Percentiles rank a stretch among this genome's conserved stretches.
Evolutionary conservation across 2,797 vertebrate genomes (phyloP).

Genomic region (Nasua narica): DNA sequence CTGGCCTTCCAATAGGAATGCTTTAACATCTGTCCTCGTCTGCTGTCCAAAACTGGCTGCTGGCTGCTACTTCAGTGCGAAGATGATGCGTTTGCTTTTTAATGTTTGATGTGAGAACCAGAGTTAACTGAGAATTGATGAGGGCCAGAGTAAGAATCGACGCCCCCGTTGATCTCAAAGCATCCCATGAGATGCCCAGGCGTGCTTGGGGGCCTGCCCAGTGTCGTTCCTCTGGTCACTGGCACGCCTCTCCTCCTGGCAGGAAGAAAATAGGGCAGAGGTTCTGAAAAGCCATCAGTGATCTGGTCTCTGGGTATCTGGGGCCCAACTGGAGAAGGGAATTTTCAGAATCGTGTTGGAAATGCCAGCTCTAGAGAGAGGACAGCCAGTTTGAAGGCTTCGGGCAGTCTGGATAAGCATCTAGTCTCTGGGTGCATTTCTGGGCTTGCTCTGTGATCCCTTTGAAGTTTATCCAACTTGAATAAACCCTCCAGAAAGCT

Average conservation of each 20-base stretch:
- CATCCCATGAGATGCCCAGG: background rate
- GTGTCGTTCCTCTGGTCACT: background rate
- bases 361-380: constrained; percentile 42
- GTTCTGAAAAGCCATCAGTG: constrained; percentile 19
- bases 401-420: constrained; percentile 64
- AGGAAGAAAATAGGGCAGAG: constrained; percentile 11
- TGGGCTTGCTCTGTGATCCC: constrained; percentile 60
- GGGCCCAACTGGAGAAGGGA: background rate
- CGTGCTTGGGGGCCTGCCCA: background rate
- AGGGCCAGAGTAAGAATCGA: background rate
- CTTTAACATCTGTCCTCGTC: constrained; percentile 66
- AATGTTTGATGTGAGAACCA: constrained; percentile 35
- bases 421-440: constrained; percentile 57
- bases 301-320: background rate
- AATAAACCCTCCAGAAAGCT: constrained; percentile 58
- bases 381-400: constrained; percentile 55
- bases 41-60: background rate
- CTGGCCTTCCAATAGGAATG: constrained; percentile 23
- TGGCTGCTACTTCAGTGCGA: constrained; percentile 29
- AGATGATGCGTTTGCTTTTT: constrained; percentile 45
- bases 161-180: constrained; percentile 12
- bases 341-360: constrained; percentile 43
- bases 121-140: constrained; percentile 39
- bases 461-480: constrained; percentile 71
- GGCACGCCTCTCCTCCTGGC: background rate